A percentile compares a stretch with the other conserved stretches of the same genome.
Evolutionary conservation across 2,113 vertebrate genomes (phyloP).

Genomic region (Thalassoma bifasciatum): DNA sequence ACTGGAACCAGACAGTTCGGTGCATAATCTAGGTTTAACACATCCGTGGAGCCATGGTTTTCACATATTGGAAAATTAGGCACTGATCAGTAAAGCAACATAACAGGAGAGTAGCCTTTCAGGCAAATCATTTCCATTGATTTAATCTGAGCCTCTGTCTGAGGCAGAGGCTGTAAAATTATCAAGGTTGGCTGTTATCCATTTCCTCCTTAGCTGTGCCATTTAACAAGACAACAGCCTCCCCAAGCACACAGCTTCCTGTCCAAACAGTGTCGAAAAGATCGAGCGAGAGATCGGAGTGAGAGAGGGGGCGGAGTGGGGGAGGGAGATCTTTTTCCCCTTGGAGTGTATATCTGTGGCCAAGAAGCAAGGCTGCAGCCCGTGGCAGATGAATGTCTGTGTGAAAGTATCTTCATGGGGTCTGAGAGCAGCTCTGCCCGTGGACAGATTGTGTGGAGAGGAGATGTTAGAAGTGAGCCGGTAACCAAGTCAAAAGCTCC

Average conservation of each 20-base stretch:
- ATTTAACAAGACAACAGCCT: conserved; percentile 50
- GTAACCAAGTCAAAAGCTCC: conserved; percentile 29
- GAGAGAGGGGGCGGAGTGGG: conserved; percentile 11
- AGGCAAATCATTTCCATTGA: conserved; percentile 25
- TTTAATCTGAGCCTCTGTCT: conserved; percentile 22
- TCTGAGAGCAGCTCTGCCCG: conserved; percentile 33
- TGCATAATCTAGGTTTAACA: not conserved
- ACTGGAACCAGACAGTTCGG: not conserved
- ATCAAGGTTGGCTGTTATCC: conserved; percentile 52
- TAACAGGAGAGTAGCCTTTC: conserved; percentile 11
- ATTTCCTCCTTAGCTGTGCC: conserved; percentile 44
- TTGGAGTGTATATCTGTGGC: conserved; percentile 19
- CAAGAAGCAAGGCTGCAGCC: conserved; percentile 41
- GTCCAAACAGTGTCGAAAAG: conserved; percentile 22
- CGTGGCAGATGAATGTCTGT: conserved; percentile 49
- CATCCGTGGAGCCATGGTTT: no score
- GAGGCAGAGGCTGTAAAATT: conserved; percentile 40
- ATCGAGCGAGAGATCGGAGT: conserved; percentile 31
- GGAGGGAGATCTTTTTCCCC: conserved; percentile 26
- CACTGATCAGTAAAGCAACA: conserved; percentile 13
- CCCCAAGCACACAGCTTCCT: conserved; percentile 34
- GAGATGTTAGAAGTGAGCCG: conserved; percentile 16
- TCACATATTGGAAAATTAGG: not conserved
- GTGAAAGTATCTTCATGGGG: conserved; percentile 45
- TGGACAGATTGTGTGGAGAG: conserved; percentile 35